Evolutionary conservation across 2,113 vertebrate genomes (phyloP).

Genomic region (Stegostoma tigrinum): DNA sequence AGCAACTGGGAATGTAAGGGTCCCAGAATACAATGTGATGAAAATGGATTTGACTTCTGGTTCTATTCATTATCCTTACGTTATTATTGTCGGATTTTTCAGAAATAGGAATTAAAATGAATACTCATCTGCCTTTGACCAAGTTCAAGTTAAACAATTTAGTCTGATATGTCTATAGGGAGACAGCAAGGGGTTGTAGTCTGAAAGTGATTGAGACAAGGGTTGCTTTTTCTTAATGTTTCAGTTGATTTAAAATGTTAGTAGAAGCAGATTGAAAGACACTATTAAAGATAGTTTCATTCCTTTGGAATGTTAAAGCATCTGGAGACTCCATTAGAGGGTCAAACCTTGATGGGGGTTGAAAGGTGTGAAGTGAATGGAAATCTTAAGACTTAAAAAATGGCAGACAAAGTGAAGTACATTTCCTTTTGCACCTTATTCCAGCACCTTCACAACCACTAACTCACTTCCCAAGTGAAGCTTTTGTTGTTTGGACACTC

Average conservation of each 20-base stretch:
- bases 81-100: not conserved
- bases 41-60: not conserved
- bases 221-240: not conserved
- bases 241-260: not conserved
- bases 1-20: not conserved
- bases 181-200: not conserved
- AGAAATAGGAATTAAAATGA: not conserved
- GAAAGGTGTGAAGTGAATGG: not conserved
- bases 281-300: not conserved
- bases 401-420: not conserved
- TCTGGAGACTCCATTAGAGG: not conserved
- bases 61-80: not conserved
- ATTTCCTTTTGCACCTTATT: not conserved
- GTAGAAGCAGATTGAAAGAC: not conserved
- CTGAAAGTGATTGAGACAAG: not conserved
- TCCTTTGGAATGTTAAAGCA: not conserved
- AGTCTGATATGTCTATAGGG: not conserved
- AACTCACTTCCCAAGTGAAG: not conserved
- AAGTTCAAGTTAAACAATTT: not conserved
- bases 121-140: not conserved
- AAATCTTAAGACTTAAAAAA: not conserved
- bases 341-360: not conserved
- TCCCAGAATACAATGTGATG: too few species aligned
- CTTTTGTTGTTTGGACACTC: too few species aligned
- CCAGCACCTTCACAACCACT: not conserved